Evolutionary conservation across 2,888 invertebrate species (phyloP), one percentile per base, ranked within the genome.

Genomic region (Hedychridium roseum): DNA sequence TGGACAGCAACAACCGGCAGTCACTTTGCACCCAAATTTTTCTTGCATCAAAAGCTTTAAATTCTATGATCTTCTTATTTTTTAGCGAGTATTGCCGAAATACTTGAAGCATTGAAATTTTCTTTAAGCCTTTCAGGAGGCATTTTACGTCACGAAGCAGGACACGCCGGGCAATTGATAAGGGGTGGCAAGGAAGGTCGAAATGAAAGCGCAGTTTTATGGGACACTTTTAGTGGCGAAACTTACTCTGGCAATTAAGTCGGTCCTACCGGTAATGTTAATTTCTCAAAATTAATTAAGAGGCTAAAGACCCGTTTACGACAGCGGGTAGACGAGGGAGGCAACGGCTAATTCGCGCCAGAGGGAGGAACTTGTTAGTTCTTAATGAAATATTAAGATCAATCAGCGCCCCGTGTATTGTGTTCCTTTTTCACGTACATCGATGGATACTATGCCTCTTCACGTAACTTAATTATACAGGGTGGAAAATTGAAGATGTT

Each of bases 211-310:
- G 57, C 52, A 57, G 48, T 63, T 66, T 64, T 62, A 64, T 57
- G 65, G 57, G 59, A 59, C 58, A 56, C 46, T 56, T 64, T 59
- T 61, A 62, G 61, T 57, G 53, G 54, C 43, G 55, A 57, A 66
- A 68, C 62, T 67, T 66, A 55, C 41, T 57, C 55, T 38, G 44
- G 61, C 60, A 70, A 71, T 71, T 68, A 70, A 68, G 60, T 57
- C 57, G 47, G 52, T 52, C 55, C 59, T 59, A 54, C 59, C 45
- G 55, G 59, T 27, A 28, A 64, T 65, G 64, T 68, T 73, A 69
- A 71, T 70, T 69, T 68, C 65, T 58, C 43, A 65, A 70, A 73
- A 71, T 73, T 73, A 73, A 73, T 73, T 72, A 71, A 64, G 65
- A 67, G 48, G 60, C 64, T 58, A 52, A 59, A 55, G 56, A 55